Base-by-base conservation (phyloP, 2,797 vertebrate species). In the Pogonophryne albipinna region DNA sequence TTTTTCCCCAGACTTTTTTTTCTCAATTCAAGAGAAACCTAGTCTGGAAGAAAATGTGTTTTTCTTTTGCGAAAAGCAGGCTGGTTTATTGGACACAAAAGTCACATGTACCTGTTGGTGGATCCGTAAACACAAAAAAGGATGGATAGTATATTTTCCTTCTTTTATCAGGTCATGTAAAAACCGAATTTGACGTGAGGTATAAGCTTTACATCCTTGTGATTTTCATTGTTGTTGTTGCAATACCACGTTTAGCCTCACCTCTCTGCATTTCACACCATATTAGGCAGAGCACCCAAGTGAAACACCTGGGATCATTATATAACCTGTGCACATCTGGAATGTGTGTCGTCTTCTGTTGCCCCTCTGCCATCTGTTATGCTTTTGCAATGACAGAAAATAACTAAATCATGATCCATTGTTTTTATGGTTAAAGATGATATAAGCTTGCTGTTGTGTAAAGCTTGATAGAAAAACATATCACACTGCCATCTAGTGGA, bases 401-500 rank as follows among this genome's bases (percentile, higher is more conserved):
- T 0, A 60, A 13, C n/a, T 65, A 31, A 62, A 60, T 23, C 49
- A 57, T 20, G 17, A 80, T 55, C 7, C 19, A 10, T 68, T 74
- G 13, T 63, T 55, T 58, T 12, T 45, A 5, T 56, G 20, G n/a
- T 23, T 3, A 42, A 66, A 47, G 38, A 16, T 52, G 19, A 27
- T 10, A 53, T 59, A 42, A 59, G 12, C 59, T 53, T 46, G 5
- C 41, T 9, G 44, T 47, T 59, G 44, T 64, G 11, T 20, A 4
- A 27, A 10, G 5, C 20, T 45, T 59, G 5, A 53, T 38, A 13
- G 17, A 56, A 64, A 17, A 20, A 45, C 44, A 38, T 19, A 9
- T 58, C 13, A 79, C 53, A 47, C 69, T 84, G 74, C 71, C 87
- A 85, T 71, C 85, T 93, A 79, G 82, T 88, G 80, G 77, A 13